Conservation (phyloP, 1,140 invertebrate genomes). For the Nasonia longicornis region DNA sequence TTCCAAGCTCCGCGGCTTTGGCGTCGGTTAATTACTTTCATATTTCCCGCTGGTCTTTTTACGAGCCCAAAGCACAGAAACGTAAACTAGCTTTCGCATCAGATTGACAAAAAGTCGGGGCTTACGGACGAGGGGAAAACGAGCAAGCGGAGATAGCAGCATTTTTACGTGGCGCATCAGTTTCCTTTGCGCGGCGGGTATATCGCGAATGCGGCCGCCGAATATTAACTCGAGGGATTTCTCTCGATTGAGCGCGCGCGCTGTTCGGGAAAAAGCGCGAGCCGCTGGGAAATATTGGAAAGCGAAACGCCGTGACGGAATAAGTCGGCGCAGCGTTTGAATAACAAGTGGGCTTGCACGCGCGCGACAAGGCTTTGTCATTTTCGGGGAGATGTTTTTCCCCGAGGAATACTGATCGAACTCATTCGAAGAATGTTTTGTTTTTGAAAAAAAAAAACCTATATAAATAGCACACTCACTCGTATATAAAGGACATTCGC, state of each 20-base stretch:
- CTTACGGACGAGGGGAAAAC: background rate
- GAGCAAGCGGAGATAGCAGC: slow-evolving; percentile 6
- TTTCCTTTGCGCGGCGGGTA: background rate
- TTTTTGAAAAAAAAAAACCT: background rate
- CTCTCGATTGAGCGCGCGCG: slow-evolving; percentile 9
- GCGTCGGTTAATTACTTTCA: background rate
- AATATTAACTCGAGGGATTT: slow-evolving; percentile 32
- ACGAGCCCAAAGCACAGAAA: background rate
- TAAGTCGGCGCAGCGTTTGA: background rate
- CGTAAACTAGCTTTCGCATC: background rate
- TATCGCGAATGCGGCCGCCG: slow-evolving; percentile 21
- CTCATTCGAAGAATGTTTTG: background rate
- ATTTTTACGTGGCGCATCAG: background rate
- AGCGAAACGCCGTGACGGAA: slow-evolving; percentile 10
- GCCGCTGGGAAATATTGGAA: slow-evolving; percentile 30
- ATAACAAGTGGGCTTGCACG: slow-evolving; percentile 1
- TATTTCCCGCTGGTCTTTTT: background rate
- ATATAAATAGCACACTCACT: background rate
- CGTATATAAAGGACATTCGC: too few species aligned
- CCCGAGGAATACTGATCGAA: background rate
- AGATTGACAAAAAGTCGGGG: background rate
- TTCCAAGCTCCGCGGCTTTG: background rate
- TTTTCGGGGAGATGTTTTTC: background rate
- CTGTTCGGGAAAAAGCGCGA: background rate
- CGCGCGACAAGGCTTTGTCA: background rate